Conservation (phyloP, 2,888 invertebrate genomes). For the Drosophila greeni region DNA sequence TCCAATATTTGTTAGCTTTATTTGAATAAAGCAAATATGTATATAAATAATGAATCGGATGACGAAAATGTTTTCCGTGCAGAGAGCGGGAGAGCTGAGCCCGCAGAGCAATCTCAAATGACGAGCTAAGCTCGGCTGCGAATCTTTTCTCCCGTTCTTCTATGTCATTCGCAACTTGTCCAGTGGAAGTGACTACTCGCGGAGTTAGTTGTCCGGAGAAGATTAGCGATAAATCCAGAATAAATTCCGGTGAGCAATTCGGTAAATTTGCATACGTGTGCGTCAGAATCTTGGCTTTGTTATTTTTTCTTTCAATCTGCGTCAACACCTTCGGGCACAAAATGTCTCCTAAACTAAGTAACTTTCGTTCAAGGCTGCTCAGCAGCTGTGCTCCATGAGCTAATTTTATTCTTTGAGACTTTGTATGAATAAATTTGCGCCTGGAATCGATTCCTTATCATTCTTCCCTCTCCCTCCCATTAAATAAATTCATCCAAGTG, state of each 20-base stretch:
- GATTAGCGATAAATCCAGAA: slow-evolving; percentile 32
- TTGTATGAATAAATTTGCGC: slow-evolving; percentile 16
- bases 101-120: slow-evolving; percentile 34
- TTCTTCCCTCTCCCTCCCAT: background rate
- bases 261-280: slow-evolving; percentile 64
- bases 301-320: slow-evolving; percentile 29
- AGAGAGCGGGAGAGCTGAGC: slow-evolving; percentile 13
- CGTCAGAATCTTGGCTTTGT: slow-evolving; percentile 50
- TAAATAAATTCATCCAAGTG: slow-evolving; percentile 24
- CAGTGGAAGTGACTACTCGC: slow-evolving; percentile 41
- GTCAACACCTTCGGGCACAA: slow-evolving; percentile 35
- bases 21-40: background rate
- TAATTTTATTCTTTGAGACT: slow-evolving; percentile 28
- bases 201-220: slow-evolving; percentile 22
- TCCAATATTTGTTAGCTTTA: background rate
- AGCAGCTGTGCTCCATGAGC: slow-evolving; percentile 31
- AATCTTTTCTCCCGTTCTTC: slow-evolving; percentile 43
- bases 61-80: slow-evolving; percentile 15
- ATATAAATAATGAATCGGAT: background rate
- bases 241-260: slow-evolving; percentile 50
- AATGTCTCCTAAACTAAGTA: slow-evolving; percentile 17
- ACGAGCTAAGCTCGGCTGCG: slow-evolving; percentile 28
- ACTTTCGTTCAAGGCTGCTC: slow-evolving; percentile 42
- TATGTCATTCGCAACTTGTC: slow-evolving; percentile 60
- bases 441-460: slow-evolving; percentile 25